Evolutionary conservation across 92 coral and sea anemone genomes (phyloP).

Genomic region (Paragorgia papillata): DNA sequence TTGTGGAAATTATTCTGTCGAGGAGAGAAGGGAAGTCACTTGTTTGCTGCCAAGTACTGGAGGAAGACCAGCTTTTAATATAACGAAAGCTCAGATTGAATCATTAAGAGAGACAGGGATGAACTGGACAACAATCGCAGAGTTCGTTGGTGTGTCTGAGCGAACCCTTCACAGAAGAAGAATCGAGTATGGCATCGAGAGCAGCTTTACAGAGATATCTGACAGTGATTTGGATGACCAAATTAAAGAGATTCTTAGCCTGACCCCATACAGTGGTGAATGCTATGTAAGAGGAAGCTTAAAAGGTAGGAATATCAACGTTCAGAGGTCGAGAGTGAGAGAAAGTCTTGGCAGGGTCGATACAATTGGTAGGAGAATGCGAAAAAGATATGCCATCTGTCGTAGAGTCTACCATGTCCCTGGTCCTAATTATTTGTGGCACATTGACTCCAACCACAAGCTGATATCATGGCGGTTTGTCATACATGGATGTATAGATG

Average conservation of each 20-base stretch:
- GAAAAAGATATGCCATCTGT: slow-evolving; percentile 20
- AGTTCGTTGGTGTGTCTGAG: too few relatives aligned
- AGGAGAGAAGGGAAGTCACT: too few relatives aligned
- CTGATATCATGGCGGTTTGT: slow-evolving; percentile 55
- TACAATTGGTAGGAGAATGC: slow-evolving; percentile 3
- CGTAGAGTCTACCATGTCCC: slow-evolving; percentile 29
- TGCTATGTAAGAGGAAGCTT: slow-evolving; percentile 31
- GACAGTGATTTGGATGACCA: slow-evolving; percentile 34
- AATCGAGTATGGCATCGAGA: too few relatives aligned
- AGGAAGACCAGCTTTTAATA: too few relatives aligned
- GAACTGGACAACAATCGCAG: too few relatives aligned
- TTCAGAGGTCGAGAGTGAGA: slow-evolving; percentile 30
- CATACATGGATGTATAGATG: slow-evolving; percentile 58
- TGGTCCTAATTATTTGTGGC: slow-evolving; percentile 54
- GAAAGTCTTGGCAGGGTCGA: slow-evolving; percentile 23
- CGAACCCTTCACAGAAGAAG: too few relatives aligned
- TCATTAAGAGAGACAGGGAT: too few relatives aligned
- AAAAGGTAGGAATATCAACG: slow-evolving; percentile 27
- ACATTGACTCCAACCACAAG: slow-evolving; percentile 59
- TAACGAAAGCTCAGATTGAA: too few relatives aligned
- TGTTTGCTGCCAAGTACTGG: too few relatives aligned
- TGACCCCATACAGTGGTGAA: slow-evolving; percentile 40
- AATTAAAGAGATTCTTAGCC: slow-evolving; percentile 28
- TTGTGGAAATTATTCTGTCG: too few relatives aligned
- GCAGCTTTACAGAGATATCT: slow-evolving; percentile 24